Percentiles rank a stretch among this genome's conserved stretches.
Conservation (phyloP, 2,113 vertebrate species). For the Gila orcuttii region DNA sequence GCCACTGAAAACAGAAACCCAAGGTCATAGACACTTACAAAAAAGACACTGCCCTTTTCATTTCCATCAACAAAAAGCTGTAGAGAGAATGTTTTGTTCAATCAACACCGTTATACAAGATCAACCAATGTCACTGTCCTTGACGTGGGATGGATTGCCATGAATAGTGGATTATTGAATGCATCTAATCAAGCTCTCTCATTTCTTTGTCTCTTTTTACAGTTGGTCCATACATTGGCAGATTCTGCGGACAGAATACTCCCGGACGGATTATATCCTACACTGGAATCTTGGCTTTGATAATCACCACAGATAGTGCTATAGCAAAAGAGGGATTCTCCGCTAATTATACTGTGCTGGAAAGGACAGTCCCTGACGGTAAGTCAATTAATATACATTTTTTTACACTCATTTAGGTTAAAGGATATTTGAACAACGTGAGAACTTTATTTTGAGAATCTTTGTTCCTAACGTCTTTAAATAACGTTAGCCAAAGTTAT, state of each 20-base stretch:
- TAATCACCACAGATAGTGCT: constrained; percentile 96
- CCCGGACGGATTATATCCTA: constrained; percentile 91
- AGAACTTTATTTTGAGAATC: not conserved
- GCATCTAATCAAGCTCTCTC: not conserved
- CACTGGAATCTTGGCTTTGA: constrained; percentile 92
- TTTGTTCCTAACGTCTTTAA: not conserved
- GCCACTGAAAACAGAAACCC: constrained; percentile 58
- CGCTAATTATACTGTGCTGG: constrained; percentile 91
- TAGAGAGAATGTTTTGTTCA: constrained; percentile 61
- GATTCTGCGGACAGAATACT: constrained; percentile 94
- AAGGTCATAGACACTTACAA: constrained; percentile 26
- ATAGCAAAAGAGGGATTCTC: constrained; percentile 98
- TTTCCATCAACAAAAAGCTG: constrained; percentile 46
- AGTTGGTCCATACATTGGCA: constrained; percentile 94
- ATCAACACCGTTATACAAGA: constrained; percentile 17
- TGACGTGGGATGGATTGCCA: not conserved
- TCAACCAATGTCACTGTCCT: constrained; percentile 18
- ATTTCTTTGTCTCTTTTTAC: constrained; percentile 55
- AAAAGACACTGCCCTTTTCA: constrained; percentile 47
- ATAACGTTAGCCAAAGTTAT: not conserved
- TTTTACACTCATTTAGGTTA: not conserved
- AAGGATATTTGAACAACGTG: not conserved
- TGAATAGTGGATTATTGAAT: constrained; percentile 3
- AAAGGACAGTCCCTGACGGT: constrained; percentile 90
- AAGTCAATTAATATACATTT: constrained; percentile 63